These are phyloP conservation scores for Scolopax bukidnonensis DNA, from an alignment of 2,797 vertebrate species.

Conservation along the genomic window DNA sequence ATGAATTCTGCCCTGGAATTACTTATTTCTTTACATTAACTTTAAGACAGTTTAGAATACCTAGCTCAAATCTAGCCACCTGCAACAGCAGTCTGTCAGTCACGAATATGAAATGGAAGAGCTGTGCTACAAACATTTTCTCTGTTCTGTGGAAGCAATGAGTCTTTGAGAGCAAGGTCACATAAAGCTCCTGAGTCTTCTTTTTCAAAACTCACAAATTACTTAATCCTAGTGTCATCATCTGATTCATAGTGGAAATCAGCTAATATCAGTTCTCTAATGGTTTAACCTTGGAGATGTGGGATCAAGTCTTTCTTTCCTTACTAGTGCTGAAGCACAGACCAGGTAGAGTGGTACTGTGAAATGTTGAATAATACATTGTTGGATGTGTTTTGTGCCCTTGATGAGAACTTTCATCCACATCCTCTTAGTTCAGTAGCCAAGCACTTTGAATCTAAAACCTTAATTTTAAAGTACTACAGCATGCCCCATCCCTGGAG, in stretches of 20 bases:
- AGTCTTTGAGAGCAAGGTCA: not conserved
- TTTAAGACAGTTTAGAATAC: not conserved
- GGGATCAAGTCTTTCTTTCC: not conserved
- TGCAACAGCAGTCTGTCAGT: not conserved
- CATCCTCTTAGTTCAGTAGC: not conserved
- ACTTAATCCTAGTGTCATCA: not conserved
- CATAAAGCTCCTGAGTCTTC: accelerated
- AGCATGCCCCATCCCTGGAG: not conserved
- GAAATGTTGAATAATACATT: not conserved
- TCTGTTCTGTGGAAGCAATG: not conserved
- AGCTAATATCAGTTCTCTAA: not conserved
- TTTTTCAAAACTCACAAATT: not conserved
- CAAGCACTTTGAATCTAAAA: not conserved
- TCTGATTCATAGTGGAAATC: not conserved
- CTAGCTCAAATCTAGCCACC: not conserved
- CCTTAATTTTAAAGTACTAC: not conserved
- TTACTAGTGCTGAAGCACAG: not conserved
- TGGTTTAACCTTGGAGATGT: not conserved
- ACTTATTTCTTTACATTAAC: not conserved
- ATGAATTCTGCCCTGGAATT: not conserved
- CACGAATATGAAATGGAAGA: not conserved
- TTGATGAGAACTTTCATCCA: not conserved
- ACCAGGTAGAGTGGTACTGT: accelerated
- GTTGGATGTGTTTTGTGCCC: not conserved
- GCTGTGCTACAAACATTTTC: not conserved